Conservation (phyloP, 2,888 invertebrate species). For the Allygus modestus region DNA sequence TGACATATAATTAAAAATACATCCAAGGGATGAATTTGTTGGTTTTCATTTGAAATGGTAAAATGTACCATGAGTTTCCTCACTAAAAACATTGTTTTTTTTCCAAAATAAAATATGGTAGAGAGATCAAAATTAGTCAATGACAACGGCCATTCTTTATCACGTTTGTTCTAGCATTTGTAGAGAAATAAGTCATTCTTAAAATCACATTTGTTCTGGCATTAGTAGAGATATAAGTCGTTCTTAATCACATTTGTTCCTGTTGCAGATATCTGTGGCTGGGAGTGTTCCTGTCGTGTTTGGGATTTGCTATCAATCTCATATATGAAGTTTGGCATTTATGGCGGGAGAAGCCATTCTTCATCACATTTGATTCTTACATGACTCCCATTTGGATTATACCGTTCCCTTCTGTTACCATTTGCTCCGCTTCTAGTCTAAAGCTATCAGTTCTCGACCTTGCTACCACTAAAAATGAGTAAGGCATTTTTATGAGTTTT, state of each 20-base stretch:
- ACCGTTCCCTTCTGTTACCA: conserved; percentile 36
- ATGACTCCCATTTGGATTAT: conserved; percentile 23
- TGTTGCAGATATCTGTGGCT: conserved; percentile 44
- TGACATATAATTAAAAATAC: no score
- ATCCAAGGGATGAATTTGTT: no score
- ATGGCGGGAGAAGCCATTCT: conserved; percentile 43
- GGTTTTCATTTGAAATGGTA: no score
- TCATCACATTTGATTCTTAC: conserved; percentile 44
- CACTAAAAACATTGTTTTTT: no score
- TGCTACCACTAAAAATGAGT: conserved; percentile 1
- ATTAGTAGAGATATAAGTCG: background rate
- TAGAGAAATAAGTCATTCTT: no score
- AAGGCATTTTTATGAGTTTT: background rate
- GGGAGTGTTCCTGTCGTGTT: conserved; percentile 5
- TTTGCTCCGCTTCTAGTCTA: background rate
- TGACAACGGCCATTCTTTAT: no score
- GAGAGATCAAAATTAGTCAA: no score
- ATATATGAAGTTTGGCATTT: conserved; percentile 21
- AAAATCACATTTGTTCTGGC: no score
- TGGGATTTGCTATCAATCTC: background rate
- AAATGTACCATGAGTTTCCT: no score
- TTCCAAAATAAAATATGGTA: no score
- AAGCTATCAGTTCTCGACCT: conserved; percentile 15
- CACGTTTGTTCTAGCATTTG: no score
- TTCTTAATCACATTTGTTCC: background rate